Conservation (phyloP, 2,113 vertebrate species). For the Eurystomus gularis region DNA sequence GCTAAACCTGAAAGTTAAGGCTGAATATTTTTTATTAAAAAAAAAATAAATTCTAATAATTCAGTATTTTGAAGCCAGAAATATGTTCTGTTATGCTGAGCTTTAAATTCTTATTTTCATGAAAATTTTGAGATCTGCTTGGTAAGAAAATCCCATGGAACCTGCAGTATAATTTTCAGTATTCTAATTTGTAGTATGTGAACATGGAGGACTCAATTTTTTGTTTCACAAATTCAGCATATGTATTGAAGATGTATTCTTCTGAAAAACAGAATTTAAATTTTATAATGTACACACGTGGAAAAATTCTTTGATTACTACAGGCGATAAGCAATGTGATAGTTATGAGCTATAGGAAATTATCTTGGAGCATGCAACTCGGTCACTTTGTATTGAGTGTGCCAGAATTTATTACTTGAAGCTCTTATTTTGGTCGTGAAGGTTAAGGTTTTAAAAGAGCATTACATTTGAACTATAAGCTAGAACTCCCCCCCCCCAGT, state of each 20-base stretch:
- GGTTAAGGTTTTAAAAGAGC: neutral
- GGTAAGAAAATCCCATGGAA: neutral
- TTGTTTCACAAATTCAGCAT: neutral
- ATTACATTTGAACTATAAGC: neutral
- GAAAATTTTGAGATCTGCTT: neutral
- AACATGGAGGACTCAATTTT: neutral
- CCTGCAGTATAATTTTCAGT: neutral
- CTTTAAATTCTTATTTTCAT: neutral
- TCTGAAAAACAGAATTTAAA: neutral
- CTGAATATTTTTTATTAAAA: neutral
- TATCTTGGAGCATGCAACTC: neutral
- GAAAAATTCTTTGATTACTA: neutral
- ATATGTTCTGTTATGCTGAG: neutral
- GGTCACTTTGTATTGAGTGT: neutral
- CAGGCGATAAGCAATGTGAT: neutral
- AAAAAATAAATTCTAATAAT: neutral
- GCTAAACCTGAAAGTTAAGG: neutral
- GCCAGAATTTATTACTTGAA: neutral
- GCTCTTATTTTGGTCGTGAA: neutral
- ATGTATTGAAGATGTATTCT: neutral
- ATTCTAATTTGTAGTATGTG: neutral
- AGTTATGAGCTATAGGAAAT: neutral
- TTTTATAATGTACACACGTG: neutral
- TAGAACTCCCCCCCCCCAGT: rapidly evolving
- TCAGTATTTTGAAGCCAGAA: neutral